A percentile compares a stretch with the other conserved stretches of the same genome.
Evolutionary conservation across 2,797 vertebrate species (phyloP).

Genomic region (Sebastes minor): DNA sequence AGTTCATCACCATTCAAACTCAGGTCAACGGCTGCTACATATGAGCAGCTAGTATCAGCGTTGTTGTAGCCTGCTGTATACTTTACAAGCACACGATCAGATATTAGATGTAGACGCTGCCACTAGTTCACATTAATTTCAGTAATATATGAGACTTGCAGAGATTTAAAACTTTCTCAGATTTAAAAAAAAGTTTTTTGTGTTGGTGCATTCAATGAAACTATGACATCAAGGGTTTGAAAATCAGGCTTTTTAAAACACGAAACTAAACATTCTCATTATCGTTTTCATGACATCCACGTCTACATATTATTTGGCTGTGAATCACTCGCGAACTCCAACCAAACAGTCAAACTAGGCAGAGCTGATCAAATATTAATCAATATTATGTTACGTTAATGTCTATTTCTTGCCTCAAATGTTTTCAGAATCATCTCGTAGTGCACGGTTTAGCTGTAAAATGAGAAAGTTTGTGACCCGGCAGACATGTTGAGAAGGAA

Average conservation of each 20-base stretch:
- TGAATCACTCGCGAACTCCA: fast-evolving
- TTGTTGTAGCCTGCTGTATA: too few species aligned
- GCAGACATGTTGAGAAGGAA: too few species aligned
- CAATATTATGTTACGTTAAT: too few species aligned
- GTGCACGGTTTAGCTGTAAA: too few species aligned
- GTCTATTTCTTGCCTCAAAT: too few species aligned
- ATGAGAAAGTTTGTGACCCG: too few species aligned
- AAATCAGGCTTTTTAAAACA: not conserved
- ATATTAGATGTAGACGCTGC: not conserved
- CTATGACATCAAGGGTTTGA: not conserved
- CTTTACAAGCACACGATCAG: not conserved
- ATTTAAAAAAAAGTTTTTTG: not conserved
- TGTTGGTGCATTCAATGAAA: not conserved
- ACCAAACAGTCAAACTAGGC: too few species aligned
- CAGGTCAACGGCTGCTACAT: not conserved
- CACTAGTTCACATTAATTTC: not conserved
- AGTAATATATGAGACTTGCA: not conserved
- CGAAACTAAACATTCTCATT: not conserved
- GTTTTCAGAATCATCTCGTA: too few species aligned
- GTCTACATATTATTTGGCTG: not conserved
- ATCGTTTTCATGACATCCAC: not conserved
- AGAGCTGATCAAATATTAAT: too few species aligned
- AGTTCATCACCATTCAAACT: not conserved
- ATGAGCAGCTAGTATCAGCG: not conserved
- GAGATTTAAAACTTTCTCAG: not conserved